phyloP scores from a whole-genome alignment of 2,797 vertebrate genomes.

The Valencia hispanica region DNA sequence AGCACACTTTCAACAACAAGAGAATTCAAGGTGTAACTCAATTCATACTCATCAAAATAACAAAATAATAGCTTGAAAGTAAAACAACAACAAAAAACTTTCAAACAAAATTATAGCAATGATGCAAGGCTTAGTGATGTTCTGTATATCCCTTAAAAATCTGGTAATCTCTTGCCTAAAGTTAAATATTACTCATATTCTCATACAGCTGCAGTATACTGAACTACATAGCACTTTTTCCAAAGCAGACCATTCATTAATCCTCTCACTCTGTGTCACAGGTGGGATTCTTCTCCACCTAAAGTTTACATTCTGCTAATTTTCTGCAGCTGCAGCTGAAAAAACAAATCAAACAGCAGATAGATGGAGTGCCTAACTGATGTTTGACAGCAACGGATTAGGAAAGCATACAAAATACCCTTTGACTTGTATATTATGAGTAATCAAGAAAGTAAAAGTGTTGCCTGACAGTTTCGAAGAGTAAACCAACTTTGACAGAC shows the following conservation, averaged over 20 bases:
- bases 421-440: slow-evolving; percentile 37
- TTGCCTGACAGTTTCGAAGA: slow-evolving; percentile 24
- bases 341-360: slow-evolving; percentile 70
- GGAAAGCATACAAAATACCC: slow-evolving; percentile 58
- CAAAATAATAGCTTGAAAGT: background rate
- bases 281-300: slow-evolving; percentile 70
- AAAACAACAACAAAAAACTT: slow-evolving; percentile 20
- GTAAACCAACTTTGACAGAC: slow-evolving; percentile 32
- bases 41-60: background rate
- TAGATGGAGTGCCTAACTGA: slow-evolving; percentile 50
- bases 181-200: slow-evolving; percentile 8
- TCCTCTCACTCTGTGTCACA: slow-evolving; percentile 55
- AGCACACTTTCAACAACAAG: too few species aligned
- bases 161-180: slow-evolving; percentile 13
- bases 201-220: slow-evolving; percentile 28
- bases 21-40: too few species aligned
- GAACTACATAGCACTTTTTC: background rate
- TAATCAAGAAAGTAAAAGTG: slow-evolving; percentile 11
- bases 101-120: slow-evolving; percentile 13
- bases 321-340: slow-evolving; percentile 72
- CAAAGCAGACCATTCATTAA: slow-evolving; percentile 23
- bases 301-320: slow-evolving; percentile 66
- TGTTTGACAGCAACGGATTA: slow-evolving; percentile 61
- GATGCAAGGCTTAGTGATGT: slow-evolving; percentile 46
- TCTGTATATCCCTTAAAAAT: background rate